Conservation (phyloP, 1,140 invertebrate species). For the Sitophilus oryzae region DNA sequence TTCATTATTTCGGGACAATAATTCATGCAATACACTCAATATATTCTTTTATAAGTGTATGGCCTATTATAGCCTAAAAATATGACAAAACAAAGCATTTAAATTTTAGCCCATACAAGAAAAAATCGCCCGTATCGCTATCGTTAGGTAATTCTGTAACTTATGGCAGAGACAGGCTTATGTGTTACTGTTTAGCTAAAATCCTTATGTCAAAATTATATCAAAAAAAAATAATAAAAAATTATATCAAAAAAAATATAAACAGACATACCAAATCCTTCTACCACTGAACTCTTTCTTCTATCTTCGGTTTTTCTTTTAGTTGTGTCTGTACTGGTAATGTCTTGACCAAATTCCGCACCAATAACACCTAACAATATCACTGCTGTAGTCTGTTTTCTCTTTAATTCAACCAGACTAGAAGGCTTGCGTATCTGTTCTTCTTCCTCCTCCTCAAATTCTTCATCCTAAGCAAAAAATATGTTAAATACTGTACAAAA, state of each 20-base stretch:
- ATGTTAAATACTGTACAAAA: too few species aligned
- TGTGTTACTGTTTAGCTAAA: too few species aligned
- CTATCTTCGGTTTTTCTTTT: conserved; percentile 55
- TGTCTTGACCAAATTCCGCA: conserved; percentile 94
- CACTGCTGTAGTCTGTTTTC: conserved; percentile 95
- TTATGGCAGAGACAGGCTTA: too few species aligned
- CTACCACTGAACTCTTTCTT: conserved; percentile 76
- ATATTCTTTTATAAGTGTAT: too few species aligned
- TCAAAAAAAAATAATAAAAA: neutral
- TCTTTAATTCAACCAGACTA: conserved; percentile 77
- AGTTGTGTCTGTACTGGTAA: conserved; percentile 54
- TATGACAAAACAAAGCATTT: too few species aligned
- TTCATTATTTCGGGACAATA: too few species aligned
- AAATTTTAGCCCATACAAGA: too few species aligned
- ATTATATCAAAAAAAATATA: neutral
- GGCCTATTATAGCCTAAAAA: too few species aligned
- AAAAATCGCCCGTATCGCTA: too few species aligned
- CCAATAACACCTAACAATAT: conserved; percentile 95
- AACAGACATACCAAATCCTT: conserved; percentile 47
- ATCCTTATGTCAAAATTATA: too few species aligned
- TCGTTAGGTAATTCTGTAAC: too few species aligned
- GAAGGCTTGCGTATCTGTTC: conserved; percentile 73
- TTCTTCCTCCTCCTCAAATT: conserved; percentile 81
- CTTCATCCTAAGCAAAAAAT: conserved; percentile 55
- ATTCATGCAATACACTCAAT: too few species aligned